phyloP scores from a whole-genome alignment of 1,140 invertebrate species.

The Pinna nobilis region DNA sequence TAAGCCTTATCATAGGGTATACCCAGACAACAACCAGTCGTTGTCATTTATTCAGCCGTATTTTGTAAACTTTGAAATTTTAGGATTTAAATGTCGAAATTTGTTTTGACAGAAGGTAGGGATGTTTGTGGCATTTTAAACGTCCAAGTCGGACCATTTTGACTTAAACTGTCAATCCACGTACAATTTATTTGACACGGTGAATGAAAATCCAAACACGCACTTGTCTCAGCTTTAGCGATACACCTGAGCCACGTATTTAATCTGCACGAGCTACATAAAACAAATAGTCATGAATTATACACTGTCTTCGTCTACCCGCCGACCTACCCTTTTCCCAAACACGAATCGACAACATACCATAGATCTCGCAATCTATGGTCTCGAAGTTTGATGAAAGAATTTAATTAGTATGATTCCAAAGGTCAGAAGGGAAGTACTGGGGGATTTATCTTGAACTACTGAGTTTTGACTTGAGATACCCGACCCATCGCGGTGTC shows the following conservation, averaged over 20 bases:
- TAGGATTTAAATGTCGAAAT: conserved; percentile 39
- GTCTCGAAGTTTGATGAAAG: neutral
- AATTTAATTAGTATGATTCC: conserved; percentile 18
- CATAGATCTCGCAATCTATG: neutral
- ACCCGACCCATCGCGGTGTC: too few relatives aligned
- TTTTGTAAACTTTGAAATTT: conserved; percentile 44
- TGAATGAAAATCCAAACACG: conserved; percentile 38
- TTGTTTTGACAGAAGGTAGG: conserved; percentile 39
- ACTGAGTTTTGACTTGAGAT: neutral
- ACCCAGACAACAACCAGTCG: conserved; percentile 7
- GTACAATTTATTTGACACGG: conserved; percentile 32
- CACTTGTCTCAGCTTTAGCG: conserved; percentile 24
- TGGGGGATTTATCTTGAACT: neutral
- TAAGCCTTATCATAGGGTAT: conserved; percentile 30
- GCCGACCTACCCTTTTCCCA: conserved; percentile 23
- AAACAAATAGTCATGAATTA: conserved; percentile 34
- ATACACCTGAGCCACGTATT: conserved; percentile 20
- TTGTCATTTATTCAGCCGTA: conserved; percentile 25
- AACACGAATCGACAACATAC: conserved; percentile 18
- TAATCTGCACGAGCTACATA: conserved; percentile 35
- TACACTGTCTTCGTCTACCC: conserved; percentile 19
- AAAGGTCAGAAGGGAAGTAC: neutral
- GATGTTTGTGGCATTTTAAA: conserved; percentile 37
- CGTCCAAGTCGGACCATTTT: conserved; percentile 19
- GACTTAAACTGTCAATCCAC: conserved; percentile 28